Percentiles rank a stretch among this genome's conserved stretches.
phyloP scores from a whole-genome alignment of 2,797 vertebrate species.

The Hirundo rustica region DNA sequence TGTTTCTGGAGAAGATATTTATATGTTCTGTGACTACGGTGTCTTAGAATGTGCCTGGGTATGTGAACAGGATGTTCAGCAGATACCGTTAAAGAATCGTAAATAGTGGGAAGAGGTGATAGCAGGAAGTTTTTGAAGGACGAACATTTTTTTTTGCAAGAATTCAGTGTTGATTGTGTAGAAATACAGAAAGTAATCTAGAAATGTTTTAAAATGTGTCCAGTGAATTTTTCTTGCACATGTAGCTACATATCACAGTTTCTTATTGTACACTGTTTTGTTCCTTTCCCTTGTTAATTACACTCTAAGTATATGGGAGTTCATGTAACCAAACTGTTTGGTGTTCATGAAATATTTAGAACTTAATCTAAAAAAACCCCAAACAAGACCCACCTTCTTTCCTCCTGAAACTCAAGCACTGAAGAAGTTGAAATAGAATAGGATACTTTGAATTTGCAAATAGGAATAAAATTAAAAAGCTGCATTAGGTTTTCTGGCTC shows the following conservation, averaged over 20 bases:
- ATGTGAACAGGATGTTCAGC: neutral
- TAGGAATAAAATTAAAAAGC: neutral
- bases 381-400: neutral
- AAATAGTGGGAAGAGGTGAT: neutral
- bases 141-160: neutral
- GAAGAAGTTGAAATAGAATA: neutral
- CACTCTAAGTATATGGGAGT: neutral
- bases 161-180: neutral
- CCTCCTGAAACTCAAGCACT: neutral
- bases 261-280: neutral
- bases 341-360: conserved; percentile 31
- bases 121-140: conserved; percentile 16
- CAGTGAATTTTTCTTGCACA: neutral
- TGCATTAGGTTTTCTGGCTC: neutral
- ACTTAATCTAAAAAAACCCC: neutral
- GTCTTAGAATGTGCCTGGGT: neutral
- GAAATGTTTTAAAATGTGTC: neutral
- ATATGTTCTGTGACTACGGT: neutral
- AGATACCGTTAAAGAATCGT: neutral
- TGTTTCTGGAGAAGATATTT: neutral
- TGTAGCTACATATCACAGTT: neutral
- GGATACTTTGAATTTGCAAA: neutral
- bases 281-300: neutral
- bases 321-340: neutral
- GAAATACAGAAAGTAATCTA: neutral